These are phyloP conservation scores for Cerastis leucographa DNA, from an alignment of 2,888 invertebrate genomes.

Conservation along the genomic window DNA sequence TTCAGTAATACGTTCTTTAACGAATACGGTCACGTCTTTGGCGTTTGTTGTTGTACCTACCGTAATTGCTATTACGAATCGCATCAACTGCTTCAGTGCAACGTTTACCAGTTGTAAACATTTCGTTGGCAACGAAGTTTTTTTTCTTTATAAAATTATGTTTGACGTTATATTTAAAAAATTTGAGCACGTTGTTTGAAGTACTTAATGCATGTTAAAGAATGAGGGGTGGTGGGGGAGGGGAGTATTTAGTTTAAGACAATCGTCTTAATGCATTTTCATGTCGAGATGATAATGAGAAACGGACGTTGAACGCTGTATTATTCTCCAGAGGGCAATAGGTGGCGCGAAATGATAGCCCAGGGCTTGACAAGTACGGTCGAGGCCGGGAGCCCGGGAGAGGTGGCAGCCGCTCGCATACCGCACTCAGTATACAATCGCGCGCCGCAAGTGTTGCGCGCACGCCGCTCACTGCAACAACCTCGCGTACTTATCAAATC, in stretches of 20 bases:
- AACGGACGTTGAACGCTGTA: conserved; percentile 82
- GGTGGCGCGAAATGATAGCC: conserved; percentile 85
- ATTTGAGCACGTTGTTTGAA: neutral
- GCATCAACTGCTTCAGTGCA: conserved; percentile 44
- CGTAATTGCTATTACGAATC: conserved; percentile 50
- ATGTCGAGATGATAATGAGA: conserved; percentile 78
- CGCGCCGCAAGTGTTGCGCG: conserved; percentile 88
- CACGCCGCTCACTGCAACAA: conserved; percentile 82
- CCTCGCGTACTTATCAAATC: conserved; percentile 75
- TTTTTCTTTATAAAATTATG: neutral
- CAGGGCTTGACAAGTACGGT: conserved; percentile 81
- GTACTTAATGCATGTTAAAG: neutral
- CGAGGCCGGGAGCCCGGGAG: conserved; percentile 88
- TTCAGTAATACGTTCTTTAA: conserved; percentile 48
- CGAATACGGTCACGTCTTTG: conserved; percentile 69
- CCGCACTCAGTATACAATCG: conserved; percentile 87
- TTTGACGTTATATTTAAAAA: neutral
- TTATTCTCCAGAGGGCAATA: conserved; percentile 86
- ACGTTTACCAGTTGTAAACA: conserved; percentile 20
- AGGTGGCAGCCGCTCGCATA: conserved; percentile 82
- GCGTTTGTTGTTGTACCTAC: conserved; percentile 63
- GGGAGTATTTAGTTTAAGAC: conserved; percentile 29
- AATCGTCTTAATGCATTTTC: conserved; percentile 69
- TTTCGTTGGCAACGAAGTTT: conserved; percentile 9
- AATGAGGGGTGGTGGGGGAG: neutral